Evolutionary conservation across 2,888 invertebrate species (phyloP), one percentile per base, ranked within the genome.

Genomic region (Sarcophaga caerulescens): DNA sequence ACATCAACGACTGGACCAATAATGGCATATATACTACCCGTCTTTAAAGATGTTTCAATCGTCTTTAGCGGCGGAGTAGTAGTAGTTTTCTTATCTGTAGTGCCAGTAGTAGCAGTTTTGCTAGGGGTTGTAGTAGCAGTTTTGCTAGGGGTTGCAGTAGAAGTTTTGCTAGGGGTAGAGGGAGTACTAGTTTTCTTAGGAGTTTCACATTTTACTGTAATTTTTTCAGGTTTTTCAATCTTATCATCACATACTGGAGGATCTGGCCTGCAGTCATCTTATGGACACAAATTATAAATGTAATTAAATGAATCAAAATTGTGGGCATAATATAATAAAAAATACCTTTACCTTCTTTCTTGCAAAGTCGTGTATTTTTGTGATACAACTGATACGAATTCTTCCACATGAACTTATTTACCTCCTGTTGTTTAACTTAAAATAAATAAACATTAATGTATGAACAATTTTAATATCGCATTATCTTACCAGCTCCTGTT

Each of bases 1-100:
- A 98, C 97, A 93, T 98, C 98, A 74, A 98, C 97, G 88, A 98
- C 97, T 89, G 98, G 98, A 94, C 98, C 98, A 92, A 98, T 98
- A 87, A 98, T 97, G 63, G 97, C 96, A 70, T 97, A 96, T 81
- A 93, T 89, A 12, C 66, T 3, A 0, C 91, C 91, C 14, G 17
- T 52, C 1, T 52, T 52, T 52, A 17, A 52, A 52, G 52, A 12
- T 14, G 52, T 52, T 4, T 52, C 17, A 14, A 17, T 12, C 17
- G 52, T 3, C 17, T 52, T 52, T 35, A 35, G 35, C 52, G 52
- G 12, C 14, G 52, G 17, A 4, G 52, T 14, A 12, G 14, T 14
- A 59, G 3, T 1, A 3, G n/a, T n/a, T n/a, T 75, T 69, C 1
- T 60, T 21, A 21, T n/a, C 47, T 62, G 8, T 4, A 17, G 19